Conservation (phyloP, 1,140 invertebrate genomes). For the Globodera rostochiensis region DNA sequence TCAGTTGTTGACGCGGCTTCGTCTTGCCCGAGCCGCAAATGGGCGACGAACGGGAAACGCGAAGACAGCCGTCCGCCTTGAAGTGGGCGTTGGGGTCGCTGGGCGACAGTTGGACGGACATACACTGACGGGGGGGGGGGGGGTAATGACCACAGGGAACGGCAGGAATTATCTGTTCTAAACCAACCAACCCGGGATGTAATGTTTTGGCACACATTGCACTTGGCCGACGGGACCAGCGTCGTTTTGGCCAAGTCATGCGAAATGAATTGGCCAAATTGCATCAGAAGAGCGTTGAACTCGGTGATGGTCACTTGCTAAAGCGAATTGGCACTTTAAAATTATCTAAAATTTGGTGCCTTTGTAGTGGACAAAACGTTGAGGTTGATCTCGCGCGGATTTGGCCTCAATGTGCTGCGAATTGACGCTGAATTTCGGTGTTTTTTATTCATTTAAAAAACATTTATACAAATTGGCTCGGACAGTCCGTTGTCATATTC, state of each 20-base stretch:
- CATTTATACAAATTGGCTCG: constrained; percentile 59
- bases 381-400: constrained; percentile 56
- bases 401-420: constrained; percentile 47
- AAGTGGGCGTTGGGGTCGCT: constrained; percentile 58
- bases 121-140: constrained; percentile 41
- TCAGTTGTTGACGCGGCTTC: constrained; percentile 63
- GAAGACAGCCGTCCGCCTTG: constrained; percentile 57
- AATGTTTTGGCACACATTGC: constrained; percentile 65
- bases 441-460: neutral
- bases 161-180: neutral
- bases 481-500: constrained; percentile 63
- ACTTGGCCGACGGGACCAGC: constrained; percentile 64
- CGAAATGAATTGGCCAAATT: constrained; percentile 65
- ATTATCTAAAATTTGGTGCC: neutral
- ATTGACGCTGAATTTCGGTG: constrained; percentile 45
- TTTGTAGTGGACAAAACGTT: constrained; percentile 57
- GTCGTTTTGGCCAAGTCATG: constrained; percentile 65
- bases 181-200: constrained; percentile 43
- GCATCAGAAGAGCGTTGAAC: constrained; percentile 64
- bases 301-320: constrained; percentile 48
- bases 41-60: constrained; percentile 62
- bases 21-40: constrained; percentile 63
- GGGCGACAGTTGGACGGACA: constrained; percentile 56
- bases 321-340: neutral
- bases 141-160: neutral